Conservation (phyloP, 2,113 vertebrate genomes). For the Rana temporaria region DNA sequence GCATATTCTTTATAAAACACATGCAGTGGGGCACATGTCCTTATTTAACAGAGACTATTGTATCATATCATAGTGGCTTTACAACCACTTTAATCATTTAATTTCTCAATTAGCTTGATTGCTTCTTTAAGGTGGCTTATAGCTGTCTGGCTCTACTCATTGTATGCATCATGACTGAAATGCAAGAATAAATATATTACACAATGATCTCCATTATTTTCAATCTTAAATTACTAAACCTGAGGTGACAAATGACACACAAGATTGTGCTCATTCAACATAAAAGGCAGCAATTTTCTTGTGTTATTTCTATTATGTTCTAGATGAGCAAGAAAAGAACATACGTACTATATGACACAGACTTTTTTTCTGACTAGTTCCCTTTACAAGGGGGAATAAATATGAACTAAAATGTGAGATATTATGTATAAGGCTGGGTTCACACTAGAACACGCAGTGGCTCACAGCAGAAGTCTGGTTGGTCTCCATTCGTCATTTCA, state of each 20-base stretch:
- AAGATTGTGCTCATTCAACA: neutral
- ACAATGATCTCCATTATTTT: conserved; percentile 1
- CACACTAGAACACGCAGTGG: no score
- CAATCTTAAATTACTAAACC: neutral
- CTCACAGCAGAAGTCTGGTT: no score
- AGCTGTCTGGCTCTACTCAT: neutral
- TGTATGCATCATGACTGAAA: conserved; percentile 6
- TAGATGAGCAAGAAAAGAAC: neutral
- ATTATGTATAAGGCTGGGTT: no score
- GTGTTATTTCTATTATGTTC: neutral
- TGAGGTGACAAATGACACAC: conserved; percentile 13
- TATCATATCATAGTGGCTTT: no score
- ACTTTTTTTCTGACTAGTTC: neutral
- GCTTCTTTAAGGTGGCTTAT: neutral
- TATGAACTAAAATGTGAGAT: no score
- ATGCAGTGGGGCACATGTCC: no score
- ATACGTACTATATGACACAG: neutral
- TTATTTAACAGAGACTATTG: no score
- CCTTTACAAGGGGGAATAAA: neutral
- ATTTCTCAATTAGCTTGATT: neutral
- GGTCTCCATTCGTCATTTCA: no score
- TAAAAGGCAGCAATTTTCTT: conserved; percentile 19
- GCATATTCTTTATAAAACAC: no score
- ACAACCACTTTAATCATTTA: conserved; percentile 15
- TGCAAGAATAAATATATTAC: neutral